Base-by-base conservation (phyloP, 2,113 vertebrate genomes). In the Nerophis lumbriciformis region DNA sequence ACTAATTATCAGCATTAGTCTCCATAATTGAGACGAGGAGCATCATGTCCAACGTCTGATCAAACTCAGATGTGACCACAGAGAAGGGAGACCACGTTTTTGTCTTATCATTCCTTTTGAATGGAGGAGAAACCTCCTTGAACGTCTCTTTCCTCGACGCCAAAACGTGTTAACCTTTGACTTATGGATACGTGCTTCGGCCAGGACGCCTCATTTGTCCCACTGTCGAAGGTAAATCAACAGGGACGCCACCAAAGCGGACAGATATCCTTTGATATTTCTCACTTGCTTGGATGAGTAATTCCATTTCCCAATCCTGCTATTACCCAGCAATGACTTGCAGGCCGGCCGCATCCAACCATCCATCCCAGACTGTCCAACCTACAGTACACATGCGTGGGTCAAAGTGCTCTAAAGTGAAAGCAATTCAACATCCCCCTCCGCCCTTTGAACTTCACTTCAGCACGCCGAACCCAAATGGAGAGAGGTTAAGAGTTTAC, bases 1-100 rank as follows among this genome's bases (percentile, higher is more conserved):
- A 69, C 65, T 58, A 75, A 80, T 86, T 78, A 78, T 64, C 65
- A 66, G 65, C 76, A 75, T 77, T 66, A 59, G 61, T 77, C 68
- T 77, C 58, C n/a, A 21, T 66, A 69, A 77, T 67, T 66, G 63
- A 48, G 61, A 58, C 53, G 47, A 47, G 68, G 65, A 63, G 36
- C 69, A 15, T 16, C 60, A 80, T 28, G 70, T 73, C 64, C 67
- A 67, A 80, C 69, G 67, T 77, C 66, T 11, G 65, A 77, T 63
- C 68, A 67, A 61, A 75, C 21, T 74, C 80, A 60, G 1, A 76
- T 78, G 77, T 72, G 56, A 37, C 52, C 73, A 49, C 51, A 21
- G 59, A n/a, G 10, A 19, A 60, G 53, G 28, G 4, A 60, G 15
- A 55, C 28, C 28, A 28, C 16, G 14, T 36, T 64, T 67, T 12